Evolutionary conservation across 2,113 vertebrate species (phyloP).

Genomic region (Austrofundulus limnaeus): DNA sequence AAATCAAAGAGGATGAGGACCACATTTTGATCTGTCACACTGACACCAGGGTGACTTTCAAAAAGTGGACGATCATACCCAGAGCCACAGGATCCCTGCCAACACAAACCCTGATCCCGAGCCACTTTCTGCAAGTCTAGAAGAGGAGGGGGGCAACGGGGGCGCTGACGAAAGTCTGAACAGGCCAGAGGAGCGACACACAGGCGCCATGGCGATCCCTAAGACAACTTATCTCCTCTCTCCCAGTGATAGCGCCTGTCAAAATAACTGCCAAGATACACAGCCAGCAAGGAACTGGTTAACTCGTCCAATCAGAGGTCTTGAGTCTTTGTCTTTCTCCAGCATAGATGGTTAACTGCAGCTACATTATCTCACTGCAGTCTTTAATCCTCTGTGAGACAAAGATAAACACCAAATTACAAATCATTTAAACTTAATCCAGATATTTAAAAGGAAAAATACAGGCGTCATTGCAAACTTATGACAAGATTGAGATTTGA

Average conservation of each 20-base stretch:
- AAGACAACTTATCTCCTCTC: conserved; percentile 80
- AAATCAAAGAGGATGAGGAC: background rate
- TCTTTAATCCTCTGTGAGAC: background rate
- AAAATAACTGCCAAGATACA: conserved; percentile 83
- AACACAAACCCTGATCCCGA: conserved; percentile 71
- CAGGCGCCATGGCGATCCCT: conserved; percentile 81
- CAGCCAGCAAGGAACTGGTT: conserved; percentile 77
- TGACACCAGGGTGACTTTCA: conserved; percentile 27
- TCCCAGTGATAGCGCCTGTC: conserved; percentile 80
- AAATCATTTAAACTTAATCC: background rate
- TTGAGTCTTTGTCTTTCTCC: conserved; percentile 37
- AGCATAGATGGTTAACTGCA: conserved; percentile 28
- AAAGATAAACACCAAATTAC: background rate
- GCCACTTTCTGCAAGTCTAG: conserved; percentile 50
- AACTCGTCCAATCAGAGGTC: conserved; percentile 64
- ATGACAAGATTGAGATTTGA: background rate
- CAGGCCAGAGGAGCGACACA: conserved; percentile 73
- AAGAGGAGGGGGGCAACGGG: conserved; percentile 17
- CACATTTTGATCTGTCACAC: conserved; percentile 1
- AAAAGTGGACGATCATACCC: conserved; percentile 64
- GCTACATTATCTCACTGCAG: conserved; percentile 30
- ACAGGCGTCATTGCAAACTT: background rate
- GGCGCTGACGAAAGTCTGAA: conserved; percentile 65
- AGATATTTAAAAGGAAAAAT: background rate
- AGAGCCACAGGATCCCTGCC: conserved; percentile 68